Evolutionary conservation across 2,797 vertebrate species (phyloP).

Genomic region (Pipistrellus kuhlii): DNA sequence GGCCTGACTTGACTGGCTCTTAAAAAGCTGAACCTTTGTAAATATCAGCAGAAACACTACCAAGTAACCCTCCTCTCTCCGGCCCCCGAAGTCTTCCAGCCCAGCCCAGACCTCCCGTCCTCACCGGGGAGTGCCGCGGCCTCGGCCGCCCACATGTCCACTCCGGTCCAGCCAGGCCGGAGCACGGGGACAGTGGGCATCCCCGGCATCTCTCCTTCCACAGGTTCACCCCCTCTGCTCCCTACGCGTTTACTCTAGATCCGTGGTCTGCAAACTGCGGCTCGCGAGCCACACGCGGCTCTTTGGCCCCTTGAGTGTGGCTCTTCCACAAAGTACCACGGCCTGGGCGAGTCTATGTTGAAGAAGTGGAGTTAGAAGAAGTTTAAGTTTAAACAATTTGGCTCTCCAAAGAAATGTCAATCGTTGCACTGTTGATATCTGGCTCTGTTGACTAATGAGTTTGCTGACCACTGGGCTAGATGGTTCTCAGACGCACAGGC

Average conservation of each 20-base stretch:
- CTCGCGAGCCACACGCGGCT: too few species aligned
- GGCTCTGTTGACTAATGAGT: too few species aligned
- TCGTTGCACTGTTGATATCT: too few species aligned
- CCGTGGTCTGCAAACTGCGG: too few species aligned
- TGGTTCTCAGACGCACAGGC: not conserved
- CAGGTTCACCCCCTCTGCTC: not conserved
- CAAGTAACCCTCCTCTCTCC: not conserved
- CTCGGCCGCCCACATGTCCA: not conserved
- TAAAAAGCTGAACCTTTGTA: not conserved
- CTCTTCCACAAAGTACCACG: too few species aligned
- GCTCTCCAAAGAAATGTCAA: too few species aligned
- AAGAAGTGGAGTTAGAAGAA: too few species aligned
- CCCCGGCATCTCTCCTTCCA: not conserved
- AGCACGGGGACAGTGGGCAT: fast-evolving
- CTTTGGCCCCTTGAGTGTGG: too few species aligned
- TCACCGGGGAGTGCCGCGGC: not conserved
- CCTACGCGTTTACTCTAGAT: not conserved
- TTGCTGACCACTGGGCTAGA: not conserved
- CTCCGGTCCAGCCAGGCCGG: not conserved
- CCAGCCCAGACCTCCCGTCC: not conserved
- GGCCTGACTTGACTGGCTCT: not conserved
- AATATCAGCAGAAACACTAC: not conserved
- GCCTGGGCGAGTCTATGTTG: too few species aligned
- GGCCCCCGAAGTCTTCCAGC: not conserved
- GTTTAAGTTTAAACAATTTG: too few species aligned